Evolutionary conservation across 2,113 vertebrate species (phyloP).

Genomic region (Syrrhaptes paradoxus): DNA sequence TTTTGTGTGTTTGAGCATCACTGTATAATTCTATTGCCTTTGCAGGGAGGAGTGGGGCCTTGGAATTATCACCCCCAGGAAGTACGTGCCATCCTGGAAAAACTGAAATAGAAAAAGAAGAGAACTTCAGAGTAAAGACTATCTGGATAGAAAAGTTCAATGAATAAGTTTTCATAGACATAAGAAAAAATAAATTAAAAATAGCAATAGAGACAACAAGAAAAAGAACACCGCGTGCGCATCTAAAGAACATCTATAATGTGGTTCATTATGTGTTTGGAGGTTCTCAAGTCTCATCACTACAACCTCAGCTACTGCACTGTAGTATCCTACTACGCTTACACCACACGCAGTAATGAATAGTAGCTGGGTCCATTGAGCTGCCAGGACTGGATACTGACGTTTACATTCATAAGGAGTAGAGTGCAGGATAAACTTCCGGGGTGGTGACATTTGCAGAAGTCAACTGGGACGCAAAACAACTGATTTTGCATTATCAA

Average conservation of each 20-base stretch:
- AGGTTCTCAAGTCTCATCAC: not conserved
- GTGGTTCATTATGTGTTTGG: not conserved
- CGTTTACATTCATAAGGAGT: not conserved
- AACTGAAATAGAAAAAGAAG: constrained; percentile 37
- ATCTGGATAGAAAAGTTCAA: not conserved
- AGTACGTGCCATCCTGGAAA: constrained; percentile 83
- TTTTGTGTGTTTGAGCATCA: not conserved
- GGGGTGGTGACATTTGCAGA: not conserved
- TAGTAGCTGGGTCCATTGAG: not conserved
- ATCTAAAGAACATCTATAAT: not conserved
- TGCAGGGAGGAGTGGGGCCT: constrained; percentile 85
- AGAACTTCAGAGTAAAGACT: not conserved
- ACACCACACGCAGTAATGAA: not conserved
- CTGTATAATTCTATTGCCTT: constrained; percentile 22
- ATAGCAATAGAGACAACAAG: not conserved
- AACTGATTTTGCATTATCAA: not conserved
- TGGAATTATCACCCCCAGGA: constrained; percentile 85
- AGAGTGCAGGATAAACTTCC: not conserved
- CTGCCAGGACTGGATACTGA: not conserved
- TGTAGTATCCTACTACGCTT: not conserved
- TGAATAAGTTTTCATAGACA: not conserved
- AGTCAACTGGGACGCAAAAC: not conserved
- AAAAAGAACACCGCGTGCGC: not conserved
- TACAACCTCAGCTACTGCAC: not conserved
- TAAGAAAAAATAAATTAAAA: not conserved